Evolutionary conservation across 2,797 vertebrate species (phyloP).

Genomic region (Enteromius radiatus): DNA sequence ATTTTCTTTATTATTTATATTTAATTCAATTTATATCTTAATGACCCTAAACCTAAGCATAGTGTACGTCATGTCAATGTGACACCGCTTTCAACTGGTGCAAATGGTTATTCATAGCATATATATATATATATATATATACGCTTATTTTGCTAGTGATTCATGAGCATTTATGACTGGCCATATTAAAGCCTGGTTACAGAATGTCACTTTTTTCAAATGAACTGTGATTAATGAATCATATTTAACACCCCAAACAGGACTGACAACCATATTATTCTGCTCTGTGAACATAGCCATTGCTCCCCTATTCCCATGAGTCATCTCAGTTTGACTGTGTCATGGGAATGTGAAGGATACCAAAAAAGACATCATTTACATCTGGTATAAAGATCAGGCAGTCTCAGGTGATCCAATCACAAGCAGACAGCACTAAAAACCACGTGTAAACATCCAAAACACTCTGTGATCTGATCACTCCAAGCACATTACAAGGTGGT

Average conservation of each 20-base stretch:
- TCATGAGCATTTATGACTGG: neutral
- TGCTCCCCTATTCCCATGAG: conserved; percentile 1
- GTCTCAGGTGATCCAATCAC: neutral
- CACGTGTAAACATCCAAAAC: neutral
- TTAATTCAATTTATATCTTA: neutral
- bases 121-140: too few species aligned
- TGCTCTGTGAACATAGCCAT: conserved; percentile 12
- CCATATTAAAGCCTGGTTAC: neutral
- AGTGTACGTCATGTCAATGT: neutral
- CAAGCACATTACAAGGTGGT: neutral
- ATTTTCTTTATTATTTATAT: too few species aligned
- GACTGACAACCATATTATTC: neutral
- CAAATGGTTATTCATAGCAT: neutral
- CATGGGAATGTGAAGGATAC: conserved; percentile 5
- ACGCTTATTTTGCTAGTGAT: neutral
- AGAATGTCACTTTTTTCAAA: neutral
- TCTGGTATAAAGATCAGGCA: conserved; percentile 7
- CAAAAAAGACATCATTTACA: neutral
- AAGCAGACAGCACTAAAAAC: neutral
- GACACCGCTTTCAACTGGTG: neutral
- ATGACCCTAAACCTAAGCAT: neutral
- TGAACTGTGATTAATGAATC: neutral
- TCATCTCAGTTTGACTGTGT: conserved; percentile 3
- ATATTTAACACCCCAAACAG: neutral
- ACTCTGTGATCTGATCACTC: neutral